Evolutionary conservation across 2,797 vertebrate species (phyloP).

Genomic region (Tragelaphus eurycerus): DNA sequence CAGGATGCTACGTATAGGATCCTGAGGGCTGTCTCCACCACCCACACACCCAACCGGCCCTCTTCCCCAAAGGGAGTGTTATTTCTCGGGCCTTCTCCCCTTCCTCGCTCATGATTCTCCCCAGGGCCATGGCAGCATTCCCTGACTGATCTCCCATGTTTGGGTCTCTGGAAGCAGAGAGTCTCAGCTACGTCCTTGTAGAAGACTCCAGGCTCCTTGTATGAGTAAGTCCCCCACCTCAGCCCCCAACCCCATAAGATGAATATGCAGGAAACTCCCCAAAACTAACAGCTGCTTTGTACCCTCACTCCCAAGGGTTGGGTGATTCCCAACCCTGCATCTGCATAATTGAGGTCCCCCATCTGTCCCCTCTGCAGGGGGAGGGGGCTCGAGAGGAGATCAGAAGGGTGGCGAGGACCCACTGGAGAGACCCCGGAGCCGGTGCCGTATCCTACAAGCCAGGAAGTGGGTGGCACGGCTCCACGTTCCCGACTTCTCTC

Average conservation of each 20-base stretch:
- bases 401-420: background rate
- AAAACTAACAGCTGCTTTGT: background rate
- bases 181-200: background rate
- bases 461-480: background rate
- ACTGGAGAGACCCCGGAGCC: background rate
- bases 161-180: background rate
- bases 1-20: fast-evolving
- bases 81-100: background rate
- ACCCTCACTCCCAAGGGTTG: no score
- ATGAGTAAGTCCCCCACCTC: background rate
- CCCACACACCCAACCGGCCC: background rate
- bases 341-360: background rate
- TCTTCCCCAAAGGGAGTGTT: background rate
- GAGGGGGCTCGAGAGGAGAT: background rate
- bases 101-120: background rate
- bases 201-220: background rate
- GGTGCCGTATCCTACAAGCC: background rate
- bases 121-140: background rate
- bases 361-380: background rate
- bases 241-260: background rate
- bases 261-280: background rate
- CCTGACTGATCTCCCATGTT: background rate
- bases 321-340: background rate
- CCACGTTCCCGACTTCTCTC: background rate
- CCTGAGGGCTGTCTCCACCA: background rate